Base-by-base conservation (phyloP, 2,888 invertebrate genomes). In the Drosophila yooni region DNA sequence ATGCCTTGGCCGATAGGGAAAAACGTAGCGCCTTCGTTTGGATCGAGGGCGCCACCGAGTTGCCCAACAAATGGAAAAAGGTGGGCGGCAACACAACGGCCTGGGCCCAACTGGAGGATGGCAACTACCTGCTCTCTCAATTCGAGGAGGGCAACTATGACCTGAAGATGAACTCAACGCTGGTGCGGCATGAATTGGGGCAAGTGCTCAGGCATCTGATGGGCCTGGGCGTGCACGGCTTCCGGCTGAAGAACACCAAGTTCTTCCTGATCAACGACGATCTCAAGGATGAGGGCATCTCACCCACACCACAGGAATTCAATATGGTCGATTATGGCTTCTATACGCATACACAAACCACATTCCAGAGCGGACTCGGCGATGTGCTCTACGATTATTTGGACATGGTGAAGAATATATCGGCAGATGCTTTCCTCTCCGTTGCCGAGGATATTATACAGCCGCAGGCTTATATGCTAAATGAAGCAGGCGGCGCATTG, bases 1-100 rank as follows among this genome's bases (percentile, higher is more conserved):
- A 94, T 33, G 94, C 94, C 74, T 96, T 97, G 48, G 93, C 94
- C 62, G 94, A 95, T 25, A 94, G 94, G 3, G 94, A 94, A 0
- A 97, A 95, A 90, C 94, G 94, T 0, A 94, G 96, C 82, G 98
- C 96, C 91, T 98, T 98, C 92, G 94, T 97, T 27, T 98, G 98
- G 98, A 93, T 93, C 27, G 92, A 92, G n/a, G 91, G 91, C 21
- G 91, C 91, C 11, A 94, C 94, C 11, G 75, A 80, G 13, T 76
- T 70, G 25, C 96, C 97, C 10, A 97, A 96, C 85, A 96, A 96
- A 90, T 97, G 97, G 97, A 95, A 96, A 88, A 92, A 92, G 50
- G 86, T 90, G 31, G 83, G 88, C 15, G 83, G 90, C 15, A 91
- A 90, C 62, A 83, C 84, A 3, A 83, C 84, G 1, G 93, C 93